Percentiles rank a stretch among this genome's conserved stretches.
phyloP scores from a whole-genome alignment of 2,797 vertebrate species.

The Spondyliosoma cantharus region DNA sequence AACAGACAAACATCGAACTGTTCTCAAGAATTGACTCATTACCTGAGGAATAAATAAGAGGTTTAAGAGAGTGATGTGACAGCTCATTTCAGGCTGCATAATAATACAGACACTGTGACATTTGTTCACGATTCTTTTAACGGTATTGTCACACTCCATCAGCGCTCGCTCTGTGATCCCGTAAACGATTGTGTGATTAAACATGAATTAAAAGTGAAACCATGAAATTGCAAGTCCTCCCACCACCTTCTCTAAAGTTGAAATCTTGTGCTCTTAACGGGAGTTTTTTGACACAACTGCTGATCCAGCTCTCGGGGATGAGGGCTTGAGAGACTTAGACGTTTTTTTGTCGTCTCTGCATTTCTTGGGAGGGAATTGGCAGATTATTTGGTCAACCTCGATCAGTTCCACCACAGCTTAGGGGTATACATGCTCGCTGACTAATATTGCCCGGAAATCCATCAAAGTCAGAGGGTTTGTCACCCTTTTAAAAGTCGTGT shows the following conservation, averaged over 20 bases:
- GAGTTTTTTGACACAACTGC: slow-evolving; percentile 83
- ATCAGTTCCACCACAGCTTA: slow-evolving; percentile 87
- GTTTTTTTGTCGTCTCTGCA: slow-evolving; percentile 82
- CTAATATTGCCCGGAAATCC: slow-evolving; percentile 81
- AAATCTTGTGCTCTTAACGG: slow-evolving; percentile 75
- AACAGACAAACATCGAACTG: slow-evolving; percentile 50
- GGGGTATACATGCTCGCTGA: slow-evolving; percentile 79
- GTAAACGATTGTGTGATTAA: slow-evolving; percentile 73
- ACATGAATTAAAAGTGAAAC: slow-evolving; percentile 76
- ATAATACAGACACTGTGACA: slow-evolving; percentile 56
- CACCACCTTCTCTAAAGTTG: slow-evolving; percentile 74
- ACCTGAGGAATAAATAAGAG: slow-evolving; percentile 61
- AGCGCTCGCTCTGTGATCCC: slow-evolving; percentile 51
- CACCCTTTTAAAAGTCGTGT: slow-evolving; percentile 70
- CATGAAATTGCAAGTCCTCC: slow-evolving; percentile 72
- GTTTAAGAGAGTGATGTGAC: slow-evolving; percentile 55
- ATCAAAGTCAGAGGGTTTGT: slow-evolving; percentile 83
- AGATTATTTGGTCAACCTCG: slow-evolving; percentile 88
- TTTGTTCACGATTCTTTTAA: slow-evolving; percentile 56
- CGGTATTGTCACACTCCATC: slow-evolving; percentile 58
- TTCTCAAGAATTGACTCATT: slow-evolving; percentile 56
- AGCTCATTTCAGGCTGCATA: slow-evolving; percentile 62
- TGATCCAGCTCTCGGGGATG: slow-evolving; percentile 84
- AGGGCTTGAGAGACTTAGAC: slow-evolving; percentile 81
- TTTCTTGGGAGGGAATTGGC: slow-evolving; percentile 85